Percentiles rank a stretch among this genome's conserved stretches.
These are phyloP conservation scores for Tanaodytes sp. DNA, from an alignment of 2,888 invertebrate genomes.

Conservation along the genomic window DNA sequence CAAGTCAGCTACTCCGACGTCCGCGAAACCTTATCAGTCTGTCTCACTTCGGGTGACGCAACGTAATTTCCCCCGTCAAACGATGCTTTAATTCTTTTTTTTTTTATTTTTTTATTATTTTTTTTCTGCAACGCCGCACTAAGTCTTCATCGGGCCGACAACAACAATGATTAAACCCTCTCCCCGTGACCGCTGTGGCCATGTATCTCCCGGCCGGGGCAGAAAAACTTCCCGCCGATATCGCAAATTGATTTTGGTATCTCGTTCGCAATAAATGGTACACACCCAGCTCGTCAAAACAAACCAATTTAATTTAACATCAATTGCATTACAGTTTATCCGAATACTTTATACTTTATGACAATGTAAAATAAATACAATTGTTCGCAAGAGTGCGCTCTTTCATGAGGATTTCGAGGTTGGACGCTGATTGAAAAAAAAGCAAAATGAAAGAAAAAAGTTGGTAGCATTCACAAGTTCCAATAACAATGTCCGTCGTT, in stretches of 20 bases:
- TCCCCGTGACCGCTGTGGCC: too few relatives aligned
- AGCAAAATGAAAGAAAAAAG: too few relatives aligned
- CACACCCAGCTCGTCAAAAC: constrained; percentile 35
- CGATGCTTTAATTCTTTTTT: too few relatives aligned
- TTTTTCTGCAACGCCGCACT: neutral
- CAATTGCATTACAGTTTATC: constrained; percentile 32
- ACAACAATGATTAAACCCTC: too few relatives aligned
- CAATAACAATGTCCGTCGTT: too few relatives aligned
- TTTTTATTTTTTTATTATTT: too few relatives aligned
- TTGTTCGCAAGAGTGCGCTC: too few relatives aligned
- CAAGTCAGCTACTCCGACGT: neutral
- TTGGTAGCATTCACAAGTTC: too few relatives aligned
- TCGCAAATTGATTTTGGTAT: constrained; percentile 33
- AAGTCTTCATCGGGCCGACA: neutral
- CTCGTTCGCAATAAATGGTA: constrained; percentile 23
- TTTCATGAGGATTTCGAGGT: too few relatives aligned
- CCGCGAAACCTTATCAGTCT: constrained; percentile 24
- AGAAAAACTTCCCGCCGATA: too few relatives aligned
- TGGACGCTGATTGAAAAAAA: too few relatives aligned
- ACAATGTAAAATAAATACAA: too few relatives aligned
- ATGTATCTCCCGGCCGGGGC: constrained; percentile 14
- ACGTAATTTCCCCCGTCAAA: constrained; percentile 18
- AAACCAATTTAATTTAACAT: constrained; percentile 36
- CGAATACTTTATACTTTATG: constrained; percentile 11
- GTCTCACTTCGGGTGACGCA: constrained; percentile 18